phyloP scores from a whole-genome alignment of 35 echinoderm and acorn worm species.

The Apostichopus parvimensis region DNA sequence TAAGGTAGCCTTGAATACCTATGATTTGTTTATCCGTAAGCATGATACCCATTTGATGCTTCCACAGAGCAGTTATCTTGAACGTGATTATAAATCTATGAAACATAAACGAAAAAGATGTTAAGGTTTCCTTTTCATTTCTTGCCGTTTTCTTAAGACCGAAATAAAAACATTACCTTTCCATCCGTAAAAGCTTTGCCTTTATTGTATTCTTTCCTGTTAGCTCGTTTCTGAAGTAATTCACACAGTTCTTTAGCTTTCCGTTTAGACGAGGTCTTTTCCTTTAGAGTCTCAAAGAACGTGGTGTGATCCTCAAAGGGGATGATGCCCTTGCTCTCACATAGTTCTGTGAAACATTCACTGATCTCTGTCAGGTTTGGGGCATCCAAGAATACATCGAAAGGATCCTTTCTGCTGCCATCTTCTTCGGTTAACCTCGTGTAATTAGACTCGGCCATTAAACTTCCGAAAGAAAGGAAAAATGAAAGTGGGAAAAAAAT shows the following conservation, averaged over 20 bases:
- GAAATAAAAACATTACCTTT: conserved; percentile 6
- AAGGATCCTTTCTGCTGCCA: not conserved
- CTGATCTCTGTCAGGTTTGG: not conserved
- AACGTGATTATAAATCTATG: no score
- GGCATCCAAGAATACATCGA: conserved; percentile 15
- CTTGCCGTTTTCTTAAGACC: no score
- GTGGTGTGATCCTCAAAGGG: not conserved
- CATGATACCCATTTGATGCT: no score
- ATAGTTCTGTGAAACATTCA: not conserved
- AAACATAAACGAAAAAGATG: no score
- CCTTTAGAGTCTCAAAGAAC: conserved; percentile 3
- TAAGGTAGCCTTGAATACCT: no score
- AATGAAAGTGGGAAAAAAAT: not conserved
- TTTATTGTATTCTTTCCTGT: conserved; percentile 41
- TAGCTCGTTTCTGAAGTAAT: conserved; percentile 23
- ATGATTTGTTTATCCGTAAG: no score
- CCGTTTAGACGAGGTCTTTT: not conserved
- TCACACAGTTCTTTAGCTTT: conserved; percentile 21
- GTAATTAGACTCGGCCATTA: not conserved
- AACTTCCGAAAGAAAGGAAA: not conserved
- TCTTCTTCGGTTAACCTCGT: not conserved
- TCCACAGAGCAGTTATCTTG: no score
- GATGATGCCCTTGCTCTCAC: not conserved
- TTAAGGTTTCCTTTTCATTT: no score
- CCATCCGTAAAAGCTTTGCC: conserved; percentile 24